A percentile compares a stretch with the other conserved stretches of the same genome.
Evolutionary conservation across 2,888 invertebrate genomes (phyloP).

Genomic region (Diarsia mendica): DNA sequence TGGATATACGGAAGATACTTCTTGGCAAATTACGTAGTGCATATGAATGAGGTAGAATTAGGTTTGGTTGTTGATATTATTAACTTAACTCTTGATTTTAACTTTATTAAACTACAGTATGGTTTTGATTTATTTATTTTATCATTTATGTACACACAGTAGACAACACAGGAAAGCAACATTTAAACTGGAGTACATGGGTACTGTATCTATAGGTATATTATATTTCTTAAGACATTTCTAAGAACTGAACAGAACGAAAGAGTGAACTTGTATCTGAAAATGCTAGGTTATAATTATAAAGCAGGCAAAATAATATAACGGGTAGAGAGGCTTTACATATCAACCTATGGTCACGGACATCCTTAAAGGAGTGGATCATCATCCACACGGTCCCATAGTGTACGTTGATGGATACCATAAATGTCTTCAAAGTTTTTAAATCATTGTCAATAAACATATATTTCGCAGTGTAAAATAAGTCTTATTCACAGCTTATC

Average conservation of each 20-base stretch:
- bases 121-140: background rate
- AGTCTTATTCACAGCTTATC: background rate
- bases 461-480: background rate
- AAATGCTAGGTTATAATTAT: background rate
- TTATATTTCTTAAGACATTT: too few species aligned
- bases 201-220: too few species aligned
- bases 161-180: too few species aligned
- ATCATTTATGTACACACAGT: background rate
- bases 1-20: background rate
- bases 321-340: background rate
- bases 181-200: too few species aligned
- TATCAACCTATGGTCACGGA: background rate
- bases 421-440: background rate
- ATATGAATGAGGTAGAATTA: background rate
- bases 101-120: background rate
- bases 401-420: background rate
- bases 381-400: background rate
- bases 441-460: background rate
- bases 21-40: background rate
- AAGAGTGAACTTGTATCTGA: too few species aligned
- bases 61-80: accelerated
- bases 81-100: background rate
- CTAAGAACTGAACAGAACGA: too few species aligned
- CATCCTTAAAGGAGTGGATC: background rate
- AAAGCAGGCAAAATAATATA: background rate